A percentile compares a stretch with the other conserved stretches of the same genome.
phyloP scores from a whole-genome alignment of 2,797 vertebrate species.

The Phyllotis vaccarum region DNA sequence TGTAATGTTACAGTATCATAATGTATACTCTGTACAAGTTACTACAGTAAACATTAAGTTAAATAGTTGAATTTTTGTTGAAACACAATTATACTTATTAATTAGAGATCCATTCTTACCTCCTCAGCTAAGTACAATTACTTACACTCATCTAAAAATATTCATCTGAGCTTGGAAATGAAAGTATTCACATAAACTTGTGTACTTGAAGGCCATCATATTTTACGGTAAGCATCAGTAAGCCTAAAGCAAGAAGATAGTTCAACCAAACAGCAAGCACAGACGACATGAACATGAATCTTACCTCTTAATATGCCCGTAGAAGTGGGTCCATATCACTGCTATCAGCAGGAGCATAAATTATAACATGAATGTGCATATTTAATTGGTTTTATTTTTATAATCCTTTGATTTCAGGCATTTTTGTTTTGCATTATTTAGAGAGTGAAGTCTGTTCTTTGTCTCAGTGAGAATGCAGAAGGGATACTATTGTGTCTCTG shows the following conservation, averaged over 20 bases:
- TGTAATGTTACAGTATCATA: neutral
- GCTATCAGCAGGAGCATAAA: conserved; percentile 47
- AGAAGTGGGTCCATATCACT: conserved; percentile 9
- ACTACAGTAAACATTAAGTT: conserved; percentile 10
- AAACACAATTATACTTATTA: conserved; percentile 39
- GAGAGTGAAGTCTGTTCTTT: conserved; percentile 26
- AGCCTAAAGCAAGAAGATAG: conserved; percentile 20
- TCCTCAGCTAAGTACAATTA: conserved; percentile 48
- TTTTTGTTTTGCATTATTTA: conserved; percentile 14
- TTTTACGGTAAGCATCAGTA: conserved; percentile 13
- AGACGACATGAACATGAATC: neutral
- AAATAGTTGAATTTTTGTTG: conserved; percentile 19
- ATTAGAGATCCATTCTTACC: conserved; percentile 7
- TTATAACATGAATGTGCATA: neutral
- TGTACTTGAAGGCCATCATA: neutral
- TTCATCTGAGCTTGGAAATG: conserved; percentile 55
- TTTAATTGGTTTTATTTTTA: conserved; percentile 59
- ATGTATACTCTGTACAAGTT: neutral
- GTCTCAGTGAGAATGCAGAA: conserved; percentile 50
- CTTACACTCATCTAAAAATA: conserved; percentile 37
- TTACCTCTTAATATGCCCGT: neutral
- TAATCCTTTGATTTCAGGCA: neutral
- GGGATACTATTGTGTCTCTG: neutral
- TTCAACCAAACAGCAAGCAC: conserved; percentile 29
- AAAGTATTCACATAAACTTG: neutral